Evolutionary conservation across 2,888 invertebrate genomes (phyloP).

Genomic region (Dryomyza anilis): DNA sequence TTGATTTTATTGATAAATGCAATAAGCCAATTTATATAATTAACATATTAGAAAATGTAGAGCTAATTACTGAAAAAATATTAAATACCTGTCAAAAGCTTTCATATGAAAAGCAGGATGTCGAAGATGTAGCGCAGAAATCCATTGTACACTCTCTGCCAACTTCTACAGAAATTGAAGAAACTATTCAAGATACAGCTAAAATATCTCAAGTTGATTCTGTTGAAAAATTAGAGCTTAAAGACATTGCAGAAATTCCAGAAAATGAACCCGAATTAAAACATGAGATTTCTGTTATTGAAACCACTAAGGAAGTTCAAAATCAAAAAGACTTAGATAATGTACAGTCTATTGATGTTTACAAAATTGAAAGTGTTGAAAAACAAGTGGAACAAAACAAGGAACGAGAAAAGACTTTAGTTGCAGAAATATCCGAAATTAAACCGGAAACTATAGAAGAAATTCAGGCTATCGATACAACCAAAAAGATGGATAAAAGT

Average conservation of each 20-base stretch:
- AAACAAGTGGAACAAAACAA: not conserved
- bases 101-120: slow-evolving; percentile 2
- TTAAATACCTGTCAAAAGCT: not conserved
- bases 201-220: not conserved
- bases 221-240: not conserved
- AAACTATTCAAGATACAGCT: not conserved
- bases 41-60: slow-evolving; percentile 33
- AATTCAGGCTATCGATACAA: not conserved
- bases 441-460: not conserved
- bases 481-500: slow-evolving; percentile 14
- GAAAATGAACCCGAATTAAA: not conserved
- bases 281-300: too few species aligned
- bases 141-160: too few species aligned
- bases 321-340: not conserved
- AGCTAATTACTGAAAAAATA: slow-evolving; percentile 14
- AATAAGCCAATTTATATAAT: slow-evolving; percentile 31
- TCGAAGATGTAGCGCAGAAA: slow-evolving; percentile 1
- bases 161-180: slow-evolving; percentile 16
- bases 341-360: not conserved
- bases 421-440: not conserved
- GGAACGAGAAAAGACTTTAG: not conserved
- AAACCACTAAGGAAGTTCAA: not conserved
- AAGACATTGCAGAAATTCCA: not conserved
- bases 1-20: slow-evolving; percentile 43
- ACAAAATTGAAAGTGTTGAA: slow-evolving; percentile 7